These are phyloP conservation scores for Dicaeum eximium DNA, from an alignment of 2,113 vertebrate species.

Conservation along the genomic window DNA sequence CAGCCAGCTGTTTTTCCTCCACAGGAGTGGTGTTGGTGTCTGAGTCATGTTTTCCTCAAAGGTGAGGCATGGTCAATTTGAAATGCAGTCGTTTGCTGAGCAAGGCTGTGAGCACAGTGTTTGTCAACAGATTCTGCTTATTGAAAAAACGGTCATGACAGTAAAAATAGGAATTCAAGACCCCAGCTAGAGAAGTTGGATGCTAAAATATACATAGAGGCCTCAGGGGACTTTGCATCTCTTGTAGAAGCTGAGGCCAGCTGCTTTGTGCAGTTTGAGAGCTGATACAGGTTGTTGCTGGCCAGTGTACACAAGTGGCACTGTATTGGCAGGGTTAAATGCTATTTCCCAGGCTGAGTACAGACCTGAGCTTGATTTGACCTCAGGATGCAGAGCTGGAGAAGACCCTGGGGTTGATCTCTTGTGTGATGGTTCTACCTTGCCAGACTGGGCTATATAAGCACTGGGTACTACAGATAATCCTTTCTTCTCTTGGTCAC, in stretches of 20 bases:
- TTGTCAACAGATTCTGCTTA: not conserved
- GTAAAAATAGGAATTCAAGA: not conserved
- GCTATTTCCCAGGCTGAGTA: not conserved
- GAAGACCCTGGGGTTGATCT: not conserved
- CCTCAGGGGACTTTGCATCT: not conserved
- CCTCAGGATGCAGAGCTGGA: accelerated
- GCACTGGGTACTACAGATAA: accelerated
- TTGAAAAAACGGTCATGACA: not conserved
- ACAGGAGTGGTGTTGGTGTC: not conserved
- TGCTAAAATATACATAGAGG: not conserved
- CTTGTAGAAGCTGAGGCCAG: not conserved
- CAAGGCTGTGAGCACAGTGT: not conserved
- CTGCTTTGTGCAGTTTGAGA: not conserved
- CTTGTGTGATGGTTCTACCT: not conserved
- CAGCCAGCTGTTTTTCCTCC: not conserved
- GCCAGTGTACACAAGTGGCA: accelerated
- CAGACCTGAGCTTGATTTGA: not conserved
- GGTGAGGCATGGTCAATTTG: not conserved
- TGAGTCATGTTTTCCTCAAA: not conserved
- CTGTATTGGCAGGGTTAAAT: not conserved
- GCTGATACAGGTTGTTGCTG: not conserved
- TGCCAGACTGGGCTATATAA: accelerated
- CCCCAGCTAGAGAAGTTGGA: not conserved
- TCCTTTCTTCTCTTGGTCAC: not conserved
- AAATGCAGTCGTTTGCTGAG: not conserved